Evolutionary conservation across 2,797 vertebrate genomes (phyloP).

Genomic region (Sternarchorhynchus goeldii): DNA sequence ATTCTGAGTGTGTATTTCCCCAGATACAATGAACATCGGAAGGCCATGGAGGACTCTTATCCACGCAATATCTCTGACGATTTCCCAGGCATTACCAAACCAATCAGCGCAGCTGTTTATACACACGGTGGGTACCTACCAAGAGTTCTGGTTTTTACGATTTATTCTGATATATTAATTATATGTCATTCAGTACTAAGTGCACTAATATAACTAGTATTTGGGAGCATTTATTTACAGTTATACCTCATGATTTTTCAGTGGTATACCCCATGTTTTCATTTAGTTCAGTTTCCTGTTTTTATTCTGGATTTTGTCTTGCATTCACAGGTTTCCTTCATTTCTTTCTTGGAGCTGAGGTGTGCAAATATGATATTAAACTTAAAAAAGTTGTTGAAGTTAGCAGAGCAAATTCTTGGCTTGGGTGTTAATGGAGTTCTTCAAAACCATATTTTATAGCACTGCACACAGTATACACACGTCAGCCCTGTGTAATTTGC

Average conservation of each 20-base stretch:
- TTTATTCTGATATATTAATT: neutral
- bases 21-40: slow-evolving; percentile 76
- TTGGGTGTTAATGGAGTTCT: slow-evolving; percentile 68
- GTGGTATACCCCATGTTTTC: neutral
- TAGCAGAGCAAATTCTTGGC: slow-evolving; percentile 75
- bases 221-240: neutral
- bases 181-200: neutral
- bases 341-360: slow-evolving; percentile 75
- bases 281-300: slow-evolving; percentile 1
- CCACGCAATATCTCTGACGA: slow-evolving; percentile 73
- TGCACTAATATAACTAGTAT: neutral
- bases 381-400: slow-evolving; percentile 65
- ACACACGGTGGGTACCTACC: slow-evolving; percentile 66
- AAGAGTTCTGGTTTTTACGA: neutral
- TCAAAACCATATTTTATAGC: neutral
- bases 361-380: slow-evolving; percentile 71
- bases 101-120: slow-evolving; percentile 72
- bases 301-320: slow-evolving; percentile 22
- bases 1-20: slow-evolving; percentile 32
- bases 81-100: slow-evolving; percentile 72
- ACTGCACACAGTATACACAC: neutral
- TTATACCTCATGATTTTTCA: neutral
- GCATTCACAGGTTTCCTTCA: slow-evolving; percentile 70
- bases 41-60: slow-evolving; percentile 70
- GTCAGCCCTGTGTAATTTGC: too few relatives aligned